Evolutionary conservation across 2,888 invertebrate genomes (phyloP).

Genomic region (Ceramica pisi): DNA sequence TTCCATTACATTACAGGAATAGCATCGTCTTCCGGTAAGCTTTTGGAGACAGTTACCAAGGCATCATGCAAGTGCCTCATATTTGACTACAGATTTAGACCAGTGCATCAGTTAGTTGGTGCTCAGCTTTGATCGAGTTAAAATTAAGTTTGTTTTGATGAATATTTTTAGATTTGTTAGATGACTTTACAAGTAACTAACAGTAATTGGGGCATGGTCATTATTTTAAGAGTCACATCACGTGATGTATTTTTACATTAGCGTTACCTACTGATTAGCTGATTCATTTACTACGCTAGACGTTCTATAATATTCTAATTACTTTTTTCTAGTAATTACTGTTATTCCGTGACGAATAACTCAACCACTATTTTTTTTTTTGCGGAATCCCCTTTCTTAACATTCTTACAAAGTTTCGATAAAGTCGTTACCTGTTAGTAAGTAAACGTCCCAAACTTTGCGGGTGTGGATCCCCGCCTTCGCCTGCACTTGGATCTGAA

Average conservation of each 20-base stretch:
- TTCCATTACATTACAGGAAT: conserved; percentile 20
- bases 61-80: conserved; percentile 3
- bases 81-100: conserved; percentile 38
- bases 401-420: conserved; percentile 30
- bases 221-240: conserved; percentile 30
- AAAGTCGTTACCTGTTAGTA: conserved; percentile 42
- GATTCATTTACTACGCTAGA: conserved; percentile 31
- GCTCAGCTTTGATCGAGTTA: conserved; percentile 17
- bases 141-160: conserved; percentile 27
- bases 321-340: conserved; percentile 23
- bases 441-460: conserved; percentile 29
- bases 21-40: conserved; percentile 11
- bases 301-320: conserved; percentile 35
- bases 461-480: conserved; percentile 64
- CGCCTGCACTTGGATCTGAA: conserved; percentile 79
- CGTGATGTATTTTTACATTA: conserved; percentile 14
- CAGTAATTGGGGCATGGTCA: conserved; percentile 14
- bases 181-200: too few relatives aligned
- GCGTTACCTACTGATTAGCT: conserved; percentile 9
- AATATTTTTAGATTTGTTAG: conserved; percentile 35
- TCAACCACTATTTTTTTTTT: neutral
- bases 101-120: conserved; percentile 29
- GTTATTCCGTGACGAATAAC: neutral
- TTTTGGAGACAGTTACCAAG: conserved; percentile 17
- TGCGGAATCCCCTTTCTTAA: neutral